Evolutionary conservation across 2,888 invertebrate genomes (phyloP), one percentile per base, ranked within the genome.

Genomic region (Syritta pipiens): DNA sequence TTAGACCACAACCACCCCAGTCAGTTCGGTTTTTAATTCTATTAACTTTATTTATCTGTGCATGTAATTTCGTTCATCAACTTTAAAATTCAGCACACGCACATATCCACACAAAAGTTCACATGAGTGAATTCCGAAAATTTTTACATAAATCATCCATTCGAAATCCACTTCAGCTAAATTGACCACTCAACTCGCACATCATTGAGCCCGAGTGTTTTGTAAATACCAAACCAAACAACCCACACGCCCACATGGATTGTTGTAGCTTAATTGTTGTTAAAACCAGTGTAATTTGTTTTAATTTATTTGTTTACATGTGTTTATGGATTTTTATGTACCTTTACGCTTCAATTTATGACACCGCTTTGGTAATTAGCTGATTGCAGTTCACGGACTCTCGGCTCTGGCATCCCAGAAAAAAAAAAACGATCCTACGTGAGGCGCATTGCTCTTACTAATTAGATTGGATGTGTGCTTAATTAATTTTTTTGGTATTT

Each of bases 221-320:
- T n/a, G n/a, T n/a, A n/a, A n/a, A n/a, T n/a, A n/a, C n/a, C n/a
- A 42, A 42, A 20, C 20, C 42, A 30, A 28, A 19, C n/a, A 19
- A 26, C 14, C 22, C 19, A 6, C 28, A 26, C 42, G 20, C 3
- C 9, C 9, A n/a, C 4, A 17, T 20, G n/a, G 2, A 9, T 42
- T 32, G 30, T 44, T 26, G 32, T 28, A 59, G 48, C 30, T 60
- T 60, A 60, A 60, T 67, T 46, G 37, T 59, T 28, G 28, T 7
- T 30, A 17, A 59, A 74, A 53, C 53, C 22, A 20, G 24, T 46
- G 51, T 46, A 74, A 68, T 74, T 53, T 67, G 30, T 48, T 46
- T 59, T 37, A 37, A 53, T 53, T 24, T 30, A 59, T 67, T 60
- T 60, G 40, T 57, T 57, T 51, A 20, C 35, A 48, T 28, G 17